Conservation (phyloP, 2,888 invertebrate genomes). For the Autographa pulchrina region DNA sequence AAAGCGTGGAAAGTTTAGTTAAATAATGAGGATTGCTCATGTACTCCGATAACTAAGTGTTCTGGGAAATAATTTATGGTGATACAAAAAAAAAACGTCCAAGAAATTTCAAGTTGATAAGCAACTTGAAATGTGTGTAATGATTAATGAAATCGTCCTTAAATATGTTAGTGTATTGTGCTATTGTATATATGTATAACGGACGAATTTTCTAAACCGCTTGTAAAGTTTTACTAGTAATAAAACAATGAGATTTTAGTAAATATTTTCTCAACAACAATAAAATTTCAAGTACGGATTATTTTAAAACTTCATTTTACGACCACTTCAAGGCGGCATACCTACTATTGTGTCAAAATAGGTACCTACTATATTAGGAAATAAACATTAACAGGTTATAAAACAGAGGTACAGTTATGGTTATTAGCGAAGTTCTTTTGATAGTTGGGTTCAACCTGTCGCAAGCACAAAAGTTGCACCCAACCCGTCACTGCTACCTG, state of each 20-base stretch:
- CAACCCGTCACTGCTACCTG: slow-evolving; percentile 34
- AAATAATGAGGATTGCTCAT: slow-evolving; percentile 15
- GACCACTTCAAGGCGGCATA: not conserved
- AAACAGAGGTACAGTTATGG: not conserved
- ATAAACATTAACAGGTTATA: not conserved
- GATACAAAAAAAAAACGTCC: not conserved
- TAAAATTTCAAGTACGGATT: not conserved
- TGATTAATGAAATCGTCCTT: too few species aligned
- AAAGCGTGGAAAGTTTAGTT: slow-evolving; percentile 50
- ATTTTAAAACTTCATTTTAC: not conserved
- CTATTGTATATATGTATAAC: too few species aligned
- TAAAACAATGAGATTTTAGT: not conserved
- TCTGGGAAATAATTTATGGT: not conserved
- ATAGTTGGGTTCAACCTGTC: slow-evolving; percentile 29
- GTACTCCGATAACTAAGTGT: slow-evolving; percentile 10
- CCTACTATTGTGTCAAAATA: not conserved
- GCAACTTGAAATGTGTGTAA: too few species aligned
- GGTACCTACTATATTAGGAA: not conserved
- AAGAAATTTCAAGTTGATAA: too few species aligned
- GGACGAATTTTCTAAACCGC: not conserved
- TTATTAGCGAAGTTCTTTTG: not conserved
- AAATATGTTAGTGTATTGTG: too few species aligned
- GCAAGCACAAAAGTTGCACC: slow-evolving; percentile 31
- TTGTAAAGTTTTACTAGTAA: not conserved
- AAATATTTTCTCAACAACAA: not conserved